Conservation (phyloP, 92 coral and sea anemone species). For the Diadumene lineata region DNA sequence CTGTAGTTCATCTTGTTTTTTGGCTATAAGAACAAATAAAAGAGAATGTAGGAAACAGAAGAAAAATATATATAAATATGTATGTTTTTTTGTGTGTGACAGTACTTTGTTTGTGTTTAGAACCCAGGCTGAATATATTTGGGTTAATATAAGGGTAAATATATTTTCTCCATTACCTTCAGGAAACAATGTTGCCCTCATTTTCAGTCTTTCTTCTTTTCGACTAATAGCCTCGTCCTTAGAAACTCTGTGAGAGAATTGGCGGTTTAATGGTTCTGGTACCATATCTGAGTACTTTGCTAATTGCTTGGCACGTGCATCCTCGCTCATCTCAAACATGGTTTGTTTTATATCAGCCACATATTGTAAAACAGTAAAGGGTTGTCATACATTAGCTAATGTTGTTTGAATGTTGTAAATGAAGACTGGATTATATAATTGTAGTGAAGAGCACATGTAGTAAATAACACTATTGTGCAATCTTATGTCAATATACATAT, state of each 20-base stretch:
- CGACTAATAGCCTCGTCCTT: not conserved
- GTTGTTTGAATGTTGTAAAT: too few species aligned
- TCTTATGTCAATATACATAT: too few species aligned
- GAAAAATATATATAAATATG: not conserved
- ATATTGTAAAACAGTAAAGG: not conserved
- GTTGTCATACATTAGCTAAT: too few species aligned
- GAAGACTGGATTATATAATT: too few species aligned
- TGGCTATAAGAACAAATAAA: not conserved
- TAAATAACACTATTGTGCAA: too few species aligned
- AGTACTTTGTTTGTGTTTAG: not conserved
- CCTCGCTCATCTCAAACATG: too few species aligned
- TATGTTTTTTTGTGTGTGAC: not conserved
- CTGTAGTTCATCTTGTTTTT: not conserved
- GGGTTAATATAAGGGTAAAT: not conserved
- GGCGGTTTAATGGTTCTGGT: slow-evolving; percentile 18
- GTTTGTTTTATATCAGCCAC: not conserved
- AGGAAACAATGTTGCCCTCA: not conserved
- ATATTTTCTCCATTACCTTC: not conserved
- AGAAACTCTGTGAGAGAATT: not conserved
- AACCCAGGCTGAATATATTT: not conserved
- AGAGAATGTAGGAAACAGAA: not conserved
- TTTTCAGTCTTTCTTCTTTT: not conserved
- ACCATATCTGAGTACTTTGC: slow-evolving; percentile 27
- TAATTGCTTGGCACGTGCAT: too few species aligned
- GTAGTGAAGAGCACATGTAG: too few species aligned